Evolutionary conservation across 2,113 vertebrate species (phyloP), one percentile per base, ranked within the genome.

Genomic region (Himantopus leucocephalus): DNA sequence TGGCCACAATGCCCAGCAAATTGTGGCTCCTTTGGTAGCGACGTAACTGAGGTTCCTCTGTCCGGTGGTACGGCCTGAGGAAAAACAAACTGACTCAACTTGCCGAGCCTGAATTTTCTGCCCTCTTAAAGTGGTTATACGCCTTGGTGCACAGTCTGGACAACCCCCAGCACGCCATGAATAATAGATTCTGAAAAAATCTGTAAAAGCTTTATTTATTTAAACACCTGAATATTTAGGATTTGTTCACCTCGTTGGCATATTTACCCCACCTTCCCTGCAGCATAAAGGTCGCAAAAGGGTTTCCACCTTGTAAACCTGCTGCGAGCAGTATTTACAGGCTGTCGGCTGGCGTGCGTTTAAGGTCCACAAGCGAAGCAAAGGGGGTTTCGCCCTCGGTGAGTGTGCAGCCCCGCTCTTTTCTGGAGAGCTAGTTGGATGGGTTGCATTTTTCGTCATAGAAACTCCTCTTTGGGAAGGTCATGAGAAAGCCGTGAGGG

Each of bases 151-250:
- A 77, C n/a, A 48, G 88, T 29, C 41, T 81, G 75, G 85, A 72
- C 79, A 92, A n/a, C 8, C 30, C 70, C 32, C 59, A 79, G 39
- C 41, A 39, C 10, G n/a, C 11, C 71, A 72, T 82, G 58, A 93
- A 95, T 96, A 92, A 96, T 82, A 88, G 70, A 95, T 92, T 41
- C 26, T 3, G 4, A 35, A 94, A 94, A 37, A 95, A 77, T 58
- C 56, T 92, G 50, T 94, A 64, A 74, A 82, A 71, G n/a, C 82
- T 86, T 95, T 84, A 67, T 94, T 93, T 96, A 88, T 92, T 90
- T 95, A 89, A 85, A 88, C 30, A 80, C 48, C 85, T 66, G 77
- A 95, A 94, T 95, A 93, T 95, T 97, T 95, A 88, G 94, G 88
- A 81, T 79, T 87, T 83, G 35, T 75, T 88, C 20, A 5, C 81